phyloP scores from a whole-genome alignment of 2,113 vertebrate species.

The Trichomycterus rosablanca region DNA sequence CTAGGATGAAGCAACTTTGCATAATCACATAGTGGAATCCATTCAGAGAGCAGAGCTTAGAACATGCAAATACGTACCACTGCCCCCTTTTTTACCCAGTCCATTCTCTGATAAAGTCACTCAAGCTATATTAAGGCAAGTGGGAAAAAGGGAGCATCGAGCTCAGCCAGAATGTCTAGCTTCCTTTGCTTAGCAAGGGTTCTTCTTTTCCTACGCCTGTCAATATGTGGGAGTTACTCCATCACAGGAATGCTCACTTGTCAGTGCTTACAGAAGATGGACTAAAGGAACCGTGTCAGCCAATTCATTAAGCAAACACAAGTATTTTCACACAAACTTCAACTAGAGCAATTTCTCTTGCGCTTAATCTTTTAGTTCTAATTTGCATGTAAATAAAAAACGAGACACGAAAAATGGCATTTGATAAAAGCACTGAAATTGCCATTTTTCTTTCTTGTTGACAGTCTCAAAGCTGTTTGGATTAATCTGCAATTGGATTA shows the following conservation, averaged over 20 bases:
- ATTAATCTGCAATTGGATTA: too few species aligned
- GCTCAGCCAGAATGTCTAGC: neutral
- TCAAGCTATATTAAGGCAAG: too few species aligned
- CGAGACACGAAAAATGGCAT: slow-evolving; percentile 28
- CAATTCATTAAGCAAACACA: slow-evolving; percentile 61
- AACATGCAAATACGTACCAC: neutral
- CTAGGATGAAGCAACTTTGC: slow-evolving; percentile 3
- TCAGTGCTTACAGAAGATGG: slow-evolving; percentile 32
- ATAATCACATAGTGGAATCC: neutral
- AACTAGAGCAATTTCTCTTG: slow-evolving; percentile 32
- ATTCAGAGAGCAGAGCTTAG: slow-evolving; percentile 8
- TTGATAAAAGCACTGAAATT: slow-evolving; percentile 48
- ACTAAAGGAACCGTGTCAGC: slow-evolving; percentile 38
- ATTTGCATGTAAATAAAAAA: slow-evolving; percentile 64
- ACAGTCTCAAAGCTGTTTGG: too few species aligned
- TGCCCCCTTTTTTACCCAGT: neutral
- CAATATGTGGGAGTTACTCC: neutral
- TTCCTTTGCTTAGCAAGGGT: neutral
- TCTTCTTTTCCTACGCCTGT: neutral
- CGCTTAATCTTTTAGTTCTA: slow-evolving; percentile 1
- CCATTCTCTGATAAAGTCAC: too few species aligned
- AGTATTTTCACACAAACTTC: slow-evolving; percentile 58
- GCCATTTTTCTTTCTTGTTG: slow-evolving; percentile 1
- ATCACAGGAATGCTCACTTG: slow-evolving; percentile 56
- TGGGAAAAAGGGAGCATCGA: too few species aligned